A percentile compares a stretch with the other conserved stretches of the same genome.
phyloP scores from a whole-genome alignment of 2,888 invertebrate genomes.

The Leptinotarsa peninsularis region DNA sequence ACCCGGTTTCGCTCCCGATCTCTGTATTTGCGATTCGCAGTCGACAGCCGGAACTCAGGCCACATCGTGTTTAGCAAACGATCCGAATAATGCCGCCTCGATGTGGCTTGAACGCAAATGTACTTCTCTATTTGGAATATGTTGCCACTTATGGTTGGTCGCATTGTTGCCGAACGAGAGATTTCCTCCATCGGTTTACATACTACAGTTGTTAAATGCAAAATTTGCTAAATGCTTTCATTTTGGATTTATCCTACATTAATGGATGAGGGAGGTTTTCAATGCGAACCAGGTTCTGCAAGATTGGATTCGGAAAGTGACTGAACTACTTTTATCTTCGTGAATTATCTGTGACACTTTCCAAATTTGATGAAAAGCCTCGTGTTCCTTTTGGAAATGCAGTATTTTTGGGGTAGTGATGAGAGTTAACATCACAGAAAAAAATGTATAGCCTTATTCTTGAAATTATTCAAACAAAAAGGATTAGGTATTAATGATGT shows the following conservation, averaged over 20 bases:
- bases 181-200: background rate
- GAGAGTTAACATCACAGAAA: too few relatives aligned
- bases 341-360: too few relatives aligned
- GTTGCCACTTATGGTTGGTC: constrained; percentile 11
- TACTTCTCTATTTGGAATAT: constrained; percentile 17
- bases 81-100: constrained; percentile 17
- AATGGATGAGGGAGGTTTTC: background rate
- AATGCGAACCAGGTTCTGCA: too few relatives aligned
- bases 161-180: background rate
- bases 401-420: too few relatives aligned
- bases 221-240: background rate
- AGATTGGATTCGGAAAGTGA: too few relatives aligned
- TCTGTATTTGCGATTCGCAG: constrained; percentile 10
- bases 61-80: constrained; percentile 22
- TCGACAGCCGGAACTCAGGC: constrained; percentile 10
- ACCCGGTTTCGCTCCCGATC: background rate
- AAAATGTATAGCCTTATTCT: too few relatives aligned
- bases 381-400: too few relatives aligned
- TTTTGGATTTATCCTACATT: background rate
- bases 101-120: constrained; percentile 4
- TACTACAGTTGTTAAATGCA: background rate
- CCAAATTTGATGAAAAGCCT: too few relatives aligned
- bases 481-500: too few relatives aligned
- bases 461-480: too few relatives aligned
- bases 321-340: too few relatives aligned